phyloP scores from a whole-genome alignment of 2,888 invertebrate species.

The Synanthedon vespiformis region DNA sequence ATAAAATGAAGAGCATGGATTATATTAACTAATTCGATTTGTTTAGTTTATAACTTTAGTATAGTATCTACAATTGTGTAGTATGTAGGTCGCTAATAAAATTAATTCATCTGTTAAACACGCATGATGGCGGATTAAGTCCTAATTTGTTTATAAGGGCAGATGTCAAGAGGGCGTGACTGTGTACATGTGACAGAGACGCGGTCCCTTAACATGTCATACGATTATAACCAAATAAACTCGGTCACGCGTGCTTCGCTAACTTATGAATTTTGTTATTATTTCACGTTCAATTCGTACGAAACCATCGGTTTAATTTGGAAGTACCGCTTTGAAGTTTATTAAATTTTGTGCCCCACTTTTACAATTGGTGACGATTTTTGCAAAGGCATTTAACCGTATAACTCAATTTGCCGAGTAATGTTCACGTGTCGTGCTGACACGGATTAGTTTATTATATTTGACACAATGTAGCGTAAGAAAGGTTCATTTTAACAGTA shows the following conservation, averaged over 20 bases:
- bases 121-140: slow-evolving; percentile 37
- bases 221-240: not conserved
- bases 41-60: too few relatives aligned
- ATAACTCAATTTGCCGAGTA: not conserved
- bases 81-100: slow-evolving; percentile 4
- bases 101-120: slow-evolving; percentile 43
- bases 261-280: slow-evolving; percentile 1
- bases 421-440: not conserved
- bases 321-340: not conserved
- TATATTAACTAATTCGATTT: too few relatives aligned
- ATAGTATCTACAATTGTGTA: too few relatives aligned
- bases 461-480: too few relatives aligned
- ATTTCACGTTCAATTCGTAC: slow-evolving; percentile 2
- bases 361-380: not conserved
- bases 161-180: slow-evolving; percentile 15
- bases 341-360: not conserved
- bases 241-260: slow-evolving; percentile 5
- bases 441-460: too few relatives aligned
- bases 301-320: slow-evolving; percentile 1
- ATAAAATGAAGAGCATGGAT: too few relatives aligned
- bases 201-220: not conserved
- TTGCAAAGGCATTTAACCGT: not conserved
- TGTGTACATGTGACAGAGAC: too few relatives aligned
- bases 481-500: too few relatives aligned
- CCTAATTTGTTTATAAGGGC: slow-evolving; percentile 28